Base-by-base conservation (phyloP, 2,113 vertebrate species). In the Pollimyrus isidori region DNA sequence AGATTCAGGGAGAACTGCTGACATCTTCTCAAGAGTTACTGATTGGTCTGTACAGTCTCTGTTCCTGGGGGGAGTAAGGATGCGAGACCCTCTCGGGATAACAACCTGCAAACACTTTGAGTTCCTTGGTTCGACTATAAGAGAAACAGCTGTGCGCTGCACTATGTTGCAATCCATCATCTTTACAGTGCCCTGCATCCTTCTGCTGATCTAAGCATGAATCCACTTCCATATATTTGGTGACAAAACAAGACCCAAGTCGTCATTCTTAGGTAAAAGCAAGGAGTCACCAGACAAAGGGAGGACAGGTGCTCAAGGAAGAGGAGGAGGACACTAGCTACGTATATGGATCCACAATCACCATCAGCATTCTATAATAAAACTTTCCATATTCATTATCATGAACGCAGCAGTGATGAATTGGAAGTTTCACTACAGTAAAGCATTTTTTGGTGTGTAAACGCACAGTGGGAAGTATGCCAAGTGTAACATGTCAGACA, bases 161-260 rank as follows among this genome's bases (percentile, higher is more conserved):
- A 88, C 92, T 93, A 94, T 90, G 87, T 92, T 90, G 84, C 82
- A 73, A 46, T 3, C 2, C 0, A 23, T 90, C 91, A 91, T 91
- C 86, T 91, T 88, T 4, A 35, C 13, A 39, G 52, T 62, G 90
- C 91, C 89, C 90, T 89, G 84, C 26, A 17, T 5, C 26, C 21
- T 11, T 4, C 21, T 82, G 50, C 62, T 23, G 89, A 56, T 42
- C 52, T 35, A 89, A 93, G 92, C 91, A 94, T 91, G 94, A 93
- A 92, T 50, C n/a, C 87, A 83, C 86, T 87, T 88, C 89, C 91
- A 92, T 92, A 89, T 93, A 90, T 90, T 90, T 73, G 87, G 90
- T n/a, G 90, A 92, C 89, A 92, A 92, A 62, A 89, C 90, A 84
- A 91, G 91, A 94, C 91, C 92, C 89, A 93, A 93, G 94, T 94